These are phyloP conservation scores for Leptopterna dolabrata DNA, from an alignment of 2,888 invertebrate species.

Conservation along the genomic window DNA sequence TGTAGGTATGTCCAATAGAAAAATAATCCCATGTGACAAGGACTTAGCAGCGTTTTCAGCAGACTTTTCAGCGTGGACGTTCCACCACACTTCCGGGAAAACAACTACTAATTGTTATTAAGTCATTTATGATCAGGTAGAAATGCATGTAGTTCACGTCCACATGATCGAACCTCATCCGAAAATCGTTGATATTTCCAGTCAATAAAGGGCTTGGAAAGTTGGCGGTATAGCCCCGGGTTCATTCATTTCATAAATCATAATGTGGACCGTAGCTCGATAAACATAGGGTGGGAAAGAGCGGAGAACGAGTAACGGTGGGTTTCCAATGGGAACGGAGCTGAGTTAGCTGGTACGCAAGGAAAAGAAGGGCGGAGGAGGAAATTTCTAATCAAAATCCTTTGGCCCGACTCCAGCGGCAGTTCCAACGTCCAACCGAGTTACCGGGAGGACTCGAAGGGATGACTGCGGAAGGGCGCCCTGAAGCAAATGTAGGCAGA, in stretches of 20 bases:
- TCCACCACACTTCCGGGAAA: no score
- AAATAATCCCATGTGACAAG: no score
- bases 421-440: background rate
- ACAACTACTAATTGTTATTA: no score
- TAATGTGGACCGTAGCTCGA: background rate
- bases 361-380: background rate
- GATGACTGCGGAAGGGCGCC: background rate
- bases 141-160: no score
- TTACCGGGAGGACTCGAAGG: background rate
- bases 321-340: background rate
- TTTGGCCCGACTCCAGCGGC: constrained; percentile 4
- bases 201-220: no score
- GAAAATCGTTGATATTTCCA: no score
- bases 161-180: no score
- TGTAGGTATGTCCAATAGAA: no score
- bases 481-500: background rate
- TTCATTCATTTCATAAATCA: background rate
- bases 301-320: background rate
- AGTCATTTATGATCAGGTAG: no score
- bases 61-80: no score
- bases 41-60: no score
- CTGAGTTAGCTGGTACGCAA: background rate
- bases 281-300: background rate
- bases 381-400: constrained; percentile 39
- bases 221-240: no score